These are phyloP conservation scores for Bubalus kerabau DNA, from an alignment of 2,113 vertebrate genomes.

Conservation along the genomic window DNA sequence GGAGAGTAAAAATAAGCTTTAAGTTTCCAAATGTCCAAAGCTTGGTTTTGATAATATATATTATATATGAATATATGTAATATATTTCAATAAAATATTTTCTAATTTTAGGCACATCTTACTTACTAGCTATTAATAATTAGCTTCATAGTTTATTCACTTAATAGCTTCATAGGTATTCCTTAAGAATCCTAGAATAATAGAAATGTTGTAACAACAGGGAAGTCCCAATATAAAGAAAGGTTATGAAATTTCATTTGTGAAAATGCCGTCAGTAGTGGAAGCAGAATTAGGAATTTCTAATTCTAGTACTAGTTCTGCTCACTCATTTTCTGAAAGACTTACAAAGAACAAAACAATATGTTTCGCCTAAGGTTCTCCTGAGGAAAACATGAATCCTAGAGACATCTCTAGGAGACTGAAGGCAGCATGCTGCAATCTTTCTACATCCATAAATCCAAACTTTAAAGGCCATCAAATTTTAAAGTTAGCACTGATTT, in stretches of 20 bases:
- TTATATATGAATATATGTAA: not conserved
- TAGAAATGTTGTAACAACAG: not conserved
- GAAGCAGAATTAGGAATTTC: conserved; percentile 17
- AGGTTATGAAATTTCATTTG: not conserved
- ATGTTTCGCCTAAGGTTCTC: not conserved
- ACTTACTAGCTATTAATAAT: not conserved
- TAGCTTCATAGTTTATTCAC: not conserved
- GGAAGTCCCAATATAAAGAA: not conserved
- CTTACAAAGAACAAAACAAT: not conserved
- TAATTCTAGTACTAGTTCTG: not conserved
- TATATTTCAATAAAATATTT: not conserved
- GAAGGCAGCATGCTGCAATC: not conserved
- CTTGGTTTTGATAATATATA: not conserved
- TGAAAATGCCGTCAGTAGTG: not conserved
- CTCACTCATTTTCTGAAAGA: conserved; percentile 21
- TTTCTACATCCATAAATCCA: conserved; percentile 9
- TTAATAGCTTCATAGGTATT: not conserved
- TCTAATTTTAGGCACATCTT: conserved; percentile 1
- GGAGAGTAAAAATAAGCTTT: conserved; percentile 12
- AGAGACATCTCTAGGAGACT: not conserved
- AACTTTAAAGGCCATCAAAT: conserved; percentile 32
- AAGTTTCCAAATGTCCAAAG: not conserved
- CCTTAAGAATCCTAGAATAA: conserved; percentile 7
- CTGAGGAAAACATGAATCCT: not conserved
- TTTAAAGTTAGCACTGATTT: conserved; percentile 6